These are phyloP conservation scores for Megathymus violae DNA, from an alignment of 1,140 invertebrate species.

Conservation along the genomic window DNA sequence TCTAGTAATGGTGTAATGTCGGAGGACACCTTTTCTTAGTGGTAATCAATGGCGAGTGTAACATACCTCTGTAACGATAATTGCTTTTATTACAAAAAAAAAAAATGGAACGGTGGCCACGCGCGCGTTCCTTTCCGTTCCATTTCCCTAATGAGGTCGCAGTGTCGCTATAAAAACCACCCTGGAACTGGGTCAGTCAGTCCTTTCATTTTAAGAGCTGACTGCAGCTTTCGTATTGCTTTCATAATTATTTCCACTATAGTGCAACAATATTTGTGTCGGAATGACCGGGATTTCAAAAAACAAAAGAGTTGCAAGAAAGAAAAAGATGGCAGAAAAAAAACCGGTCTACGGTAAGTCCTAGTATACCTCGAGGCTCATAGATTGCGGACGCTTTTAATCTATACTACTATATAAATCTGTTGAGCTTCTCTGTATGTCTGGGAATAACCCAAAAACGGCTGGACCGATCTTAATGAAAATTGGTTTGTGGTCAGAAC, in stretches of 20 bases:
- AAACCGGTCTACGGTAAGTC: too few relatives aligned
- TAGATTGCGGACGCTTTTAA: too few relatives aligned
- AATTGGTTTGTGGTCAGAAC: too few relatives aligned
- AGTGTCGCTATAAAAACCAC: constrained; percentile 53
- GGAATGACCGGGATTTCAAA: neutral
- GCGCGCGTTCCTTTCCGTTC: constrained; percentile 32
- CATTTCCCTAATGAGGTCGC: constrained; percentile 52
- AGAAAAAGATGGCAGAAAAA: neutral
- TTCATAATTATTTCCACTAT: constrained; percentile 9
- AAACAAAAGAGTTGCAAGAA: neutral
- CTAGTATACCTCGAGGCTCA: too few relatives aligned
- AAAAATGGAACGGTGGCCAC: constrained; percentile 25
- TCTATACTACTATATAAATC: too few relatives aligned
- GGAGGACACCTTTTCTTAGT: too few relatives aligned
- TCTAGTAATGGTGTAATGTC: too few relatives aligned
- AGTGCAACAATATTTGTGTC: constrained; percentile 2
- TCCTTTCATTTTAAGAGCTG: constrained; percentile 19
- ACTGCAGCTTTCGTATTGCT: constrained; percentile 16
- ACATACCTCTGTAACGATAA: neutral
- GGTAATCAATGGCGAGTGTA: too few relatives aligned
- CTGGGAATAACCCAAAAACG: too few relatives aligned
- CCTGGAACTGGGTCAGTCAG: constrained; percentile 59
- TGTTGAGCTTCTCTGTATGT: too few relatives aligned
- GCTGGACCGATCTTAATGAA: too few relatives aligned
- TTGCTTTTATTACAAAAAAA: constrained; percentile 25